Base-by-base conservation (phyloP, 2,888 invertebrate species). In the Pollenia griseotomentosa region DNA sequence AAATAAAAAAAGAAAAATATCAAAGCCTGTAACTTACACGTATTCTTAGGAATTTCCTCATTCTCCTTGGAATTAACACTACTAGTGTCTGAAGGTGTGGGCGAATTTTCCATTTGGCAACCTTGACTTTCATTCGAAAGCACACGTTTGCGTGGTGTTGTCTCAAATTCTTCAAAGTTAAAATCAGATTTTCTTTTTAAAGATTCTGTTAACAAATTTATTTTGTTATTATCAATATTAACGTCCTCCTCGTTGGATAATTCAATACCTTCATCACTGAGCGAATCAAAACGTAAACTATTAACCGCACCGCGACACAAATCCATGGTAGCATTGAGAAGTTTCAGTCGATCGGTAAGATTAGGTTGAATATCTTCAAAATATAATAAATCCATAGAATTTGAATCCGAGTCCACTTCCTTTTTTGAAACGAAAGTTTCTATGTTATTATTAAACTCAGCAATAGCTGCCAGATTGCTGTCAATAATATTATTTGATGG, bases 61-160 rank as follows among this genome's bases (percentile, higher is more conserved):
- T 93, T 93, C 86, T 93, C 93, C 82, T 93, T 93, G 6, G 93
- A 93, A 78, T 92, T 92, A 0, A 91, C 89, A 88, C 93, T 93
- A 86, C 93, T 93, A 2, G 89, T 77, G 75, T 93, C 93, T 0
- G 93, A 93, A 10, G 91, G 90, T 44, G 93, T 91, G 2, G 93
- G 93, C 14, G 93, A 93, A 11, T 91, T 89, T 80, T 93, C 92
- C 0, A 88, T 51, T n/a, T 68, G 57, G 6, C 68, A 71, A 1
- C 61, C 84, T 12, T 88, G 89, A 7, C 65, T 85, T 75, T 89
- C 89, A 11, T 73, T 84, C 6, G 89, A 88, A 55, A 55, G 75
- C 11, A 51, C 33, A 46, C 88, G 84, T 23, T 88, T 86, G 14
- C 74, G 61, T 9, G 82, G 82, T 4, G 89, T 88, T 53, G 51